Evolutionary conservation across 2,888 invertebrate species (phyloP).

Genomic region (Archaeoteleia sp.): DNA sequence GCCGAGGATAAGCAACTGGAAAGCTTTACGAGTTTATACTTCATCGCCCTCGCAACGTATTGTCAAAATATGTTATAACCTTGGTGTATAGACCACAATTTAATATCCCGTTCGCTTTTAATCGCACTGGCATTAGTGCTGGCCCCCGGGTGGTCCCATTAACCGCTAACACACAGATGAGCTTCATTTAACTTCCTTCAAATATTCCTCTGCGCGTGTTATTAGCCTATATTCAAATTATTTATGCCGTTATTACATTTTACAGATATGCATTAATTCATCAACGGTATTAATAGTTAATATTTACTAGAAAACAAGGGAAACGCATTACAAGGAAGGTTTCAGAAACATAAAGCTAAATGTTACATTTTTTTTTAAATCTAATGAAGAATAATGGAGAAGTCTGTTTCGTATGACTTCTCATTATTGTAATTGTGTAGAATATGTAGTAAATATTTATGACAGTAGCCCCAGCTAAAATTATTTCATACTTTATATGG

Average conservation of each 20-base stretch:
- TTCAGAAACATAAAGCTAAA: too few relatives aligned
- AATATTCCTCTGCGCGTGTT: constrained; percentile 32
- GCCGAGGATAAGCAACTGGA: constrained; percentile 61
- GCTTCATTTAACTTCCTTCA: constrained; percentile 56
- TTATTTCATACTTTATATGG: too few relatives aligned
- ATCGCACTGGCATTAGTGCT: constrained; percentile 69
- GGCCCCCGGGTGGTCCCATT: constrained; percentile 69
- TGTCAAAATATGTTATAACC: constrained; percentile 69
- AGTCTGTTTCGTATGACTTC: too few relatives aligned
- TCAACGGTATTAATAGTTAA: too few relatives aligned
- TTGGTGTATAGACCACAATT: constrained; percentile 61
- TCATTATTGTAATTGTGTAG: too few relatives aligned
- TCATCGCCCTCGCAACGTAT: constrained; percentile 68
- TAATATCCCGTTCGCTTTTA: constrained; percentile 74
- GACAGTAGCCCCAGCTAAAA: too few relatives aligned
- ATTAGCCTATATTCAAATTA: constrained; percentile 35
- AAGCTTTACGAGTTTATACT: constrained; percentile 67
- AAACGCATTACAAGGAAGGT: too few relatives aligned
- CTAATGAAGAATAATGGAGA: too few relatives aligned
- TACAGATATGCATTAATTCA: background rate
- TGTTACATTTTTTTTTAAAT: too few relatives aligned
- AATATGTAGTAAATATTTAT: too few relatives aligned
- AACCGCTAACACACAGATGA: constrained; percentile 60
- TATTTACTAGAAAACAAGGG: too few relatives aligned
- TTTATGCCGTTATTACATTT: constrained; percentile 23